Evolutionary conservation across 2,888 invertebrate species (phyloP), one percentile per base, ranked within the genome.

Genomic region (Diaprepes abbreviatus): DNA sequence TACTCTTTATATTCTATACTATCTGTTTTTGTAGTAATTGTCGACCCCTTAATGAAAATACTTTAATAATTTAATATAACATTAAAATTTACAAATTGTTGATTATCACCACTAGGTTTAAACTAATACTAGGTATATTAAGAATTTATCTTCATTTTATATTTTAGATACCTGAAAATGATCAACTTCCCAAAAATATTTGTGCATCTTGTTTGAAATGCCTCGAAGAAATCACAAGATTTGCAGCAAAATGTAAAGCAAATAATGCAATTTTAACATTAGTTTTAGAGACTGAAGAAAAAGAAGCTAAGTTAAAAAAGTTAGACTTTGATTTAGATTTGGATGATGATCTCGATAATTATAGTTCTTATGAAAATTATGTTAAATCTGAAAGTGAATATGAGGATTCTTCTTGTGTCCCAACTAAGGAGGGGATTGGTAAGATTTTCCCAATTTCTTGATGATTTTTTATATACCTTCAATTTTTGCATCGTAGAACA

Each of bases 101-200:
- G n/a, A n/a, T n/a, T n/a, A n/a, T n/a, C n/a, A n/a, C n/a, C n/a
- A n/a, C n/a, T n/a, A n/a, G n/a, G n/a, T n/a, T n/a, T n/a, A n/a
- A n/a, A n/a, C n/a, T n/a, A n/a, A n/a, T n/a, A n/a, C n/a, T n/a
- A n/a, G n/a, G n/a, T n/a, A n/a, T n/a, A n/a, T n/a, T 33, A 36
- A 36, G 36, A 36, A 12, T 12, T 36, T 36, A 2, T 36, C 3
- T 14, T 36, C n/a, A 33, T 33, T 12, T 35, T 52, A 54, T 54
- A 40, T 67, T 64, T 19, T 45, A 74, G 68, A 55, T 72, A 31
- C 48, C 36, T 16, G 38, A 66, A 54, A 21, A 57, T 12, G 74
- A 74, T 36, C 43, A 28, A 6, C 63, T 76, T n/a, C 75, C 75
- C 6, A 71, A 66, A 66, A 76, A 74, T 67, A 24, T 76, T 14